Evolutionary conservation across 2,797 vertebrate genomes (phyloP), one percentile per base, ranked within the genome.

Genomic region (Centroberyx gerrardi): DNA sequence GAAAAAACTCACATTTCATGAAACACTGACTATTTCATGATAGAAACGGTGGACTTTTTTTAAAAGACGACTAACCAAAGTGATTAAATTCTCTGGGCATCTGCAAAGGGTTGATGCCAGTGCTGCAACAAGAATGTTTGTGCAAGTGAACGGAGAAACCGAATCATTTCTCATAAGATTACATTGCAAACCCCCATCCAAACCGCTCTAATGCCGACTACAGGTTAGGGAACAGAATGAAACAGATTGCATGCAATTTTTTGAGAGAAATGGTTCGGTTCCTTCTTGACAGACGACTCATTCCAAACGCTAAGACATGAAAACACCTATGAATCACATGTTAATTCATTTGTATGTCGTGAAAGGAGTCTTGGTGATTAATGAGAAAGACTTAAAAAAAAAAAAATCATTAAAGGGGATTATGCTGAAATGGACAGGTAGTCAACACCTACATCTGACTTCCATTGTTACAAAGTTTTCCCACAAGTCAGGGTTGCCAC

Each of bases 381-480:
- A 56, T 29, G 9, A 36, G 8, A 49, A 28, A 33, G 22, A 36
- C 64, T 55, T 56, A 3, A 36, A 59, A 55, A 33, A 3, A 22
- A 5, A 51, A 67, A 40, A 40, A 40, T 8, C 38, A 40, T 22
- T 33, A 22, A 22, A 22, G 54, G 27, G 48, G 27, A 42, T 31
- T 42, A 18, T 44, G 27, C 42, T 77, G 77, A 78, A 79, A 82
- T 62, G 74, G 53, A 82, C 64, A 64, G 51, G 55, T 40, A 28
- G 36, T 44, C 60, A 42, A 66, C 71, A 58, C 61, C 54, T 53
- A n/a, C 55, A 2, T 40, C 31, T 67, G 63, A 68, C 78, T 56
- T 74, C 40, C 7, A 5, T 18, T 0, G 8, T 28, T 33, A 56
- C 27, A 52, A 29, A 46, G 52, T 49, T 59, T 52, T 51, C 18